These are phyloP conservation scores for Mellivora capensis DNA, from an alignment of 2,113 vertebrate species.

Conservation along the genomic window DNA sequence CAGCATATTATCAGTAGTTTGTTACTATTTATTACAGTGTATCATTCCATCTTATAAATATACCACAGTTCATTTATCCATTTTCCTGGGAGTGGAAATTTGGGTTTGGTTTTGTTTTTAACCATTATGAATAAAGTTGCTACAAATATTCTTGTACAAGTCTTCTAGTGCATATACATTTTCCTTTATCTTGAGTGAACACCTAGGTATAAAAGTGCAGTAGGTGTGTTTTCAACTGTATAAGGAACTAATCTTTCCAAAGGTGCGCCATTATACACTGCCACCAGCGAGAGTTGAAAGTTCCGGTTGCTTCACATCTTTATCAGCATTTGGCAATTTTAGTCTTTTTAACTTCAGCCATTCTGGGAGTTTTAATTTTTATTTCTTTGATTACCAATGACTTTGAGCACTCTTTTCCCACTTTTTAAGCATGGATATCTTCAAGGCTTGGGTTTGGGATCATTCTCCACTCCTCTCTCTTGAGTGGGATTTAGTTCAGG, in stretches of 20 bases:
- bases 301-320: background rate
- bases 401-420: background rate
- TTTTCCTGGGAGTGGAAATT: background rate
- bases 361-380: conserved; percentile 15
- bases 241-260: background rate
- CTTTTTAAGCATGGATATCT: background rate
- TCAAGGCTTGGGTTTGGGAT: background rate
- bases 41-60: background rate
- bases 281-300: background rate
- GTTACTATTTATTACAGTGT: background rate
- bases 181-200: background rate
- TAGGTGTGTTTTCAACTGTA: background rate
- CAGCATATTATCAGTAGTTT: background rate
- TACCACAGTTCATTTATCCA: background rate
- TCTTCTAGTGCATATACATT: background rate
- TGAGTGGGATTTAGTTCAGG: conserved; percentile 11
- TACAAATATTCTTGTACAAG: background rate
- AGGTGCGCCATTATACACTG: background rate
- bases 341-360: background rate
- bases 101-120: background rate
- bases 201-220: background rate
- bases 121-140: background rate
- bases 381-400: background rate
- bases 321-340: background rate
- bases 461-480: background rate